A percentile compares a stretch with the other conserved stretches of the same genome.
These are phyloP conservation scores for Elephantulus edwardii DNA, from an alignment of 2,113 vertebrate genomes.

Conservation along the genomic window DNA sequence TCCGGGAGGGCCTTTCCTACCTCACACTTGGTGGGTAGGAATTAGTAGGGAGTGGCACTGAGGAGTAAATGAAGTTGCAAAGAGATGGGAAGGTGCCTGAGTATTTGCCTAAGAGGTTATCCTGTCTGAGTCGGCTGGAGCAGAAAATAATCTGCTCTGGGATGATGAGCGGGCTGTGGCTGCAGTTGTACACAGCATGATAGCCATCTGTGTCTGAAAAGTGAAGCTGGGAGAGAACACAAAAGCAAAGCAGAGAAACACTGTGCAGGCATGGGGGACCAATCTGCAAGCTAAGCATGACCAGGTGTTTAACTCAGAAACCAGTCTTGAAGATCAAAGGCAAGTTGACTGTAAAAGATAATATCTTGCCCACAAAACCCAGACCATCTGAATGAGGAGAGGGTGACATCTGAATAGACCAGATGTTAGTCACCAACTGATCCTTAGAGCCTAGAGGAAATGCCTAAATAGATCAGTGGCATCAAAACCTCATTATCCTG, in stretches of 20 bases:
- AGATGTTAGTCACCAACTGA: constrained; percentile 31
- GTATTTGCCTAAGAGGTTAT: constrained; percentile 16
- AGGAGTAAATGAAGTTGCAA: constrained; percentile 31
- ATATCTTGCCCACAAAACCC: constrained; percentile 38
- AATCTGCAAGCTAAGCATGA: rapidly evolving
- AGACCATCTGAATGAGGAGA: neutral
- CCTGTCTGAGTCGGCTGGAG: neutral
- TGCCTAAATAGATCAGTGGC: neutral
- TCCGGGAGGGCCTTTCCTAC: neutral
- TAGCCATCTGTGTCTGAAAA: constrained; percentile 45
- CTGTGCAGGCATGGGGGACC: neutral
- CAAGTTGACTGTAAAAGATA: neutral
- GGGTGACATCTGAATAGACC: neutral
- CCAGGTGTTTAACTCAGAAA: constrained; percentile 37
- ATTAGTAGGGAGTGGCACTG: neutral
- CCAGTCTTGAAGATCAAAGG: constrained; percentile 62
- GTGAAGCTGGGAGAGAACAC: neutral
- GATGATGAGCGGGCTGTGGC: neutral
- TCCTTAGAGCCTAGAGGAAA: neutral
- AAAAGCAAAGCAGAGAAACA: neutral
- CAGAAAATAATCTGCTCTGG: neutral
- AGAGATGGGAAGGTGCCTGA: constrained; percentile 21
- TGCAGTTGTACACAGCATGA: constrained; percentile 6
- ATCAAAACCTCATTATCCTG: neutral
- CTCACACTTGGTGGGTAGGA: neutral